Evolutionary conservation across 2,888 invertebrate species (phyloP).

Genomic region (Eulithis prunata): DNA sequence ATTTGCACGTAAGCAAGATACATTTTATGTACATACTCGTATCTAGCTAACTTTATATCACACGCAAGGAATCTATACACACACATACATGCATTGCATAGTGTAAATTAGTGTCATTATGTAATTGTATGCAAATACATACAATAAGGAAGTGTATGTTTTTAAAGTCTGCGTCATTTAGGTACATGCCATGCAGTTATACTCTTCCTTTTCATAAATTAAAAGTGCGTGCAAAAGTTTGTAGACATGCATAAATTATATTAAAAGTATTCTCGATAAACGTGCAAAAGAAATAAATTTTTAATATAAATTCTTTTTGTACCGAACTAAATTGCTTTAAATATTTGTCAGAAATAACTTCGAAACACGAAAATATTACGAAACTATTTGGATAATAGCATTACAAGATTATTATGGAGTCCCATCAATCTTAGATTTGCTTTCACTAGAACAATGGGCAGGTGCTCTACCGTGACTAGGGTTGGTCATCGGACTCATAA

Average conservation of each 20-base stretch:
- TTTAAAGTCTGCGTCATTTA: slow-evolving; percentile 11
- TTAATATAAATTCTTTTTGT: too few species aligned
- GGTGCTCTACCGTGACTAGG: slow-evolving; percentile 63
- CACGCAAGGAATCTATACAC: slow-evolving; percentile 34
- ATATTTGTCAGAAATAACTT: not conserved
- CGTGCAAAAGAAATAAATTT: too few species aligned
- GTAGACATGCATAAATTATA: slow-evolving; percentile 7
- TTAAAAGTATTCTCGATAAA: not conserved
- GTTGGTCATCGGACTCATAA: slow-evolving; percentile 55
- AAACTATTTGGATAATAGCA: not conserved
- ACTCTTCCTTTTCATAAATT: slow-evolving; percentile 4
- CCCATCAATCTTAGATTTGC: slow-evolving; percentile 41
- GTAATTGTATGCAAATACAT: slow-evolving; percentile 32
- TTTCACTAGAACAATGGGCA: slow-evolving; percentile 57
- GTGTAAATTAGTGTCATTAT: slow-evolving; percentile 31
- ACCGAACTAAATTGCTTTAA: too few species aligned
- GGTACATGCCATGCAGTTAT: slow-evolving; percentile 22
- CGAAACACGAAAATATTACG: not conserved
- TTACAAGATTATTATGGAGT: not conserved
- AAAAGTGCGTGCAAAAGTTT: slow-evolving; percentile 21
- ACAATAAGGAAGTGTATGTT: slow-evolving; percentile 20
- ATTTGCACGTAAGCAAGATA: too few species aligned
- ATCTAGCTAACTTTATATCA: slow-evolving; percentile 14
- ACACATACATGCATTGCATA: slow-evolving; percentile 31
- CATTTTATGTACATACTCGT: too few species aligned